Percentiles rank a stretch among this genome's conserved stretches.
These are phyloP conservation scores for Cossypha caffra DNA, from an alignment of 2,797 vertebrate species.

Conservation along the genomic window DNA sequence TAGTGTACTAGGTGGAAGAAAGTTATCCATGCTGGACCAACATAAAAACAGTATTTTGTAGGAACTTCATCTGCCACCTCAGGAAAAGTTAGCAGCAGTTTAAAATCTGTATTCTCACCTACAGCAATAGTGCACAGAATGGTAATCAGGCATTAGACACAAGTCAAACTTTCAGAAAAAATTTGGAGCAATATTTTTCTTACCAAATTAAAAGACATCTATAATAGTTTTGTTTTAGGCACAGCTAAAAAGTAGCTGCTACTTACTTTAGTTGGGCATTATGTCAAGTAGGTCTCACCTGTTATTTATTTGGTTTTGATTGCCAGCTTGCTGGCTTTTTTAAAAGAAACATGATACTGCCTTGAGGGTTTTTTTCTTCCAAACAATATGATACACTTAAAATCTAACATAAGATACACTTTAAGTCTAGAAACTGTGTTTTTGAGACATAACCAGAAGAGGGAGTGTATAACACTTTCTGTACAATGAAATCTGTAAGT, in stretches of 20 bases:
- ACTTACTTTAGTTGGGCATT: neutral
- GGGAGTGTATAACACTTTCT: constrained; percentile 31
- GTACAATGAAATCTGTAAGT: neutral
- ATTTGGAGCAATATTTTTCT: neutral
- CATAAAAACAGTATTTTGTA: neutral
- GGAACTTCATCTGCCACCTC: neutral
- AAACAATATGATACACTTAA: neutral
- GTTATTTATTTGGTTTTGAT: neutral
- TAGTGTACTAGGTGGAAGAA: neutral
- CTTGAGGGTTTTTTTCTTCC: neutral
- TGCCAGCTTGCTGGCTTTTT: neutral
- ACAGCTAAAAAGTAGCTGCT: neutral
- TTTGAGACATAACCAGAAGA: constrained; percentile 59
- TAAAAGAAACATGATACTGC: neutral
- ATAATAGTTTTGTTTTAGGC: neutral
- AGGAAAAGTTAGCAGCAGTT: neutral
- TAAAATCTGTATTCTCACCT: neutral
- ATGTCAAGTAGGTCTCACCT: neutral
- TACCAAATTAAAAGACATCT: neutral
- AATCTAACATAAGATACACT: neutral
- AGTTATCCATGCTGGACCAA: neutral
- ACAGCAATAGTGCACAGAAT: neutral
- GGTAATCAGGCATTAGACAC: neutral
- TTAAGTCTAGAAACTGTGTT: neutral
- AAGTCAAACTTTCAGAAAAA: neutral